Evolutionary conservation across 2,113 vertebrate genomes (phyloP).

Genomic region (Rynchops niger): DNA sequence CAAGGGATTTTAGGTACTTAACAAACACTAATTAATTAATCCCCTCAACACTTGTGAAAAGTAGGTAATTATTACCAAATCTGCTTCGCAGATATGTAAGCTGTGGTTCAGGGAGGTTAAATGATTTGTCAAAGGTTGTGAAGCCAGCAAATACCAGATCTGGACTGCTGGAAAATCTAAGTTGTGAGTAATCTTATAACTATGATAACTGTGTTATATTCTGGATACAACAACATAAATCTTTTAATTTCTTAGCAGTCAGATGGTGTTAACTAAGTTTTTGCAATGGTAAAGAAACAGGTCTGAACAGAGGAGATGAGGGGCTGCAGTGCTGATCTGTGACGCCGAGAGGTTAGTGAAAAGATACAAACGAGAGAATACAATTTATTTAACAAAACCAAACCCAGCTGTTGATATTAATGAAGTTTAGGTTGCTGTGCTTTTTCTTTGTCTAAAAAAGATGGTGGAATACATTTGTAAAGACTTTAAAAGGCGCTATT

Average conservation of each 20-base stretch:
- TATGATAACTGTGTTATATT: neutral
- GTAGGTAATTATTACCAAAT: neutral
- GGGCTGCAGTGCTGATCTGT: neutral
- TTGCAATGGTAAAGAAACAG: neutral
- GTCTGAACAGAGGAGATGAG: conserved; percentile 40
- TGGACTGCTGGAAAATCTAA: neutral
- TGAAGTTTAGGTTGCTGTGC: neutral
- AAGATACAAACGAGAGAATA: neutral
- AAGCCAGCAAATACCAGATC: neutral
- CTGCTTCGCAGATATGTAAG: neutral
- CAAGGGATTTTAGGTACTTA: neutral
- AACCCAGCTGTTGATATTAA: neutral
- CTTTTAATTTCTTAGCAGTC: neutral
- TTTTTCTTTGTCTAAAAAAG: neutral
- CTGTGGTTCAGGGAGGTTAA: neutral
- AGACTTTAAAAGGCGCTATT: neutral
- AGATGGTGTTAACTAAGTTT: neutral
- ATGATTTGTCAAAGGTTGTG: neutral
- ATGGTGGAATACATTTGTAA: neutral
- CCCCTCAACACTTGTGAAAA: neutral
- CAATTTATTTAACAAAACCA: neutral
- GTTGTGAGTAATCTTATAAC: neutral
- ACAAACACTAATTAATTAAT: neutral
- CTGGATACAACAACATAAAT: neutral
- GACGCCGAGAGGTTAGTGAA: neutral